A percentile compares a stretch with the other conserved stretches of the same genome.
phyloP scores from a whole-genome alignment of 2,113 vertebrate species.

The Pseudopodoces humilis region DNA sequence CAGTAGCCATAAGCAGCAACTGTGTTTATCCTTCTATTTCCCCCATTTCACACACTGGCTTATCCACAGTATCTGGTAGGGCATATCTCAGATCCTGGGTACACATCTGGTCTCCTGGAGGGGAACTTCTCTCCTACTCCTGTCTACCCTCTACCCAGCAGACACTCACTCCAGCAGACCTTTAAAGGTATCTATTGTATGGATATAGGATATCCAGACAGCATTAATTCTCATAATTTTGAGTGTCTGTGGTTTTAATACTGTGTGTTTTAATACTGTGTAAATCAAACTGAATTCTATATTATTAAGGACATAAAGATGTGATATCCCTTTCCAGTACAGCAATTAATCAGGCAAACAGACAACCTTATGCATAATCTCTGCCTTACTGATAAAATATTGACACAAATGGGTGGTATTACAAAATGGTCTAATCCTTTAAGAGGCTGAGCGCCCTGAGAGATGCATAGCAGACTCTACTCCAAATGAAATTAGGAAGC shows the following conservation, averaged over 20 bases:
- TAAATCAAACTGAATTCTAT: neutral
- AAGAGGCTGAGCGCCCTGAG: neutral
- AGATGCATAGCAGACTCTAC: neutral
- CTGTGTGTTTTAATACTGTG: neutral
- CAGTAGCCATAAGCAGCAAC: neutral
- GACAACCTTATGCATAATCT: neutral
- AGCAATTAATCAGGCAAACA: neutral
- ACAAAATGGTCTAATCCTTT: neutral
- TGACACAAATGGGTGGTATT: constrained; percentile 1
- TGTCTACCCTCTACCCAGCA: neutral
- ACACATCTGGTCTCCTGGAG: neutral
- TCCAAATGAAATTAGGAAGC: neutral
- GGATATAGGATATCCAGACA: neutral
- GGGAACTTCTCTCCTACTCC: neutral
- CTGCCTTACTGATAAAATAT: constrained; percentile 2
- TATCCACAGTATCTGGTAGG: neutral
- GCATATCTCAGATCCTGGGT: too few relatives aligned
- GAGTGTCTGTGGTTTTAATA: neutral
- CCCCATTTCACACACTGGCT: neutral
- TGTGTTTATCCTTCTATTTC: neutral
- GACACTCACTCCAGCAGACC: neutral
- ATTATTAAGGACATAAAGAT: neutral
- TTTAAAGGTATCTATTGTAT: neutral
- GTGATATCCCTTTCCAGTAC: neutral
- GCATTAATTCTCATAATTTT: neutral